phyloP scores from a whole-genome alignment of 2,797 vertebrate genomes.

The Onychomys arenicola region DNA sequence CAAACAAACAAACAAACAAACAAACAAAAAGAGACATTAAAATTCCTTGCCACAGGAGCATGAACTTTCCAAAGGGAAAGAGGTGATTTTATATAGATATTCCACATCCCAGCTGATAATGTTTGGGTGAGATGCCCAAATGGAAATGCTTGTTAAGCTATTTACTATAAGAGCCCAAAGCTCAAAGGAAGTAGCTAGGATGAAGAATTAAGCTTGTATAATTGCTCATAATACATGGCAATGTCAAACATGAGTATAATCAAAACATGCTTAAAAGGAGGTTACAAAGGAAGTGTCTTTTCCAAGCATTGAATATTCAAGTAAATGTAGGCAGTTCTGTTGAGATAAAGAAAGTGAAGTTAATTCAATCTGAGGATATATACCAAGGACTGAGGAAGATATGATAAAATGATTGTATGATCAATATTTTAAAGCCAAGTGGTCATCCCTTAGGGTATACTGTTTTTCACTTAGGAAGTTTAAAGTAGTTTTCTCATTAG shows the following conservation, averaged over 20 bases:
- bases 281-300: neutral
- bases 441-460: neutral
- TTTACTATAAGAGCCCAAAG: neutral
- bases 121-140: neutral
- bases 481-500: slow-evolving; percentile 32
- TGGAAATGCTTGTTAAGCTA: slow-evolving; percentile 43
- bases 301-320: neutral
- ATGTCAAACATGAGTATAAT: neutral
- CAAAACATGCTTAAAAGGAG: neutral
- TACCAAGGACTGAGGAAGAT: neutral
- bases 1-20: neutral
- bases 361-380: neutral
- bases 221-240: neutral
- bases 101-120: neutral
- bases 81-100: slow-evolving; percentile 15
- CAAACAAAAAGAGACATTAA: neutral
- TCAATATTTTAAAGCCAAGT: neutral
- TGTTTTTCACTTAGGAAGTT: neutral
- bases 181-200: neutral
- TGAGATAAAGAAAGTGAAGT: neutral
- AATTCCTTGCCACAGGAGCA: neutral
- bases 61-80: neutral
- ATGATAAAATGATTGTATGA: slow-evolving; percentile 15
- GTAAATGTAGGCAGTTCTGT: neutral
- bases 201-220: neutral